Percentiles rank a stretch among this genome's conserved stretches.
Conservation (phyloP, 1,140 invertebrate genomes). For the Drosophila sproati region DNA sequence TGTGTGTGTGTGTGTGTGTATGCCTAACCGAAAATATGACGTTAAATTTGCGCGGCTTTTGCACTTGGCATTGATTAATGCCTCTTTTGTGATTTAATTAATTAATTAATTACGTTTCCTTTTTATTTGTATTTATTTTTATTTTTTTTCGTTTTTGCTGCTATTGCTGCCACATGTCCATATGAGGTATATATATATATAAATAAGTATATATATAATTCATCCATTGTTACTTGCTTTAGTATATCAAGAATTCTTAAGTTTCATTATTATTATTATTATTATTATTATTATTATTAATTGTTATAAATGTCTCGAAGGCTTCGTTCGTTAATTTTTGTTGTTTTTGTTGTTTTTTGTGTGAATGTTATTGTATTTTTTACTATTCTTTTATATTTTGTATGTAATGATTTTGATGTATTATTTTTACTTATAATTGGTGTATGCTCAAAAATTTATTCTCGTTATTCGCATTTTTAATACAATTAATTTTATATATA, state of each 20-base stretch:
- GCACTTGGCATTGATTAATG: constrained; percentile 60
- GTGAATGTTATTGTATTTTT: constrained; percentile 48
- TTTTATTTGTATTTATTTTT: too few species aligned
- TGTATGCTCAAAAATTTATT: constrained; percentile 69
- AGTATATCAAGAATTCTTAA: constrained; percentile 62
- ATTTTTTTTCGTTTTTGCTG: not conserved
- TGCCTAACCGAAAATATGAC: constrained; percentile 29
- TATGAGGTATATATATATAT: constrained; percentile 13
- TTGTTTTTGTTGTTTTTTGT: constrained; percentile 42
- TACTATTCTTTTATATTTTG: constrained; percentile 20
- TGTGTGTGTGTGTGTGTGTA: constrained; percentile 1
- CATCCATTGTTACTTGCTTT: constrained; percentile 33
- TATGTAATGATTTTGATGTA: constrained; percentile 43
- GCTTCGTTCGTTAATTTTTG: constrained; percentile 56
- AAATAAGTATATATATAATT: constrained; percentile 30
- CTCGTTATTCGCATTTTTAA: constrained; percentile 31
- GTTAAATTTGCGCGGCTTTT: constrained; percentile 51
- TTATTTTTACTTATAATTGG: constrained; percentile 71
- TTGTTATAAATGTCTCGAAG: constrained; percentile 60
- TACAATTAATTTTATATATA: constrained; percentile 8
- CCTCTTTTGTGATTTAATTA: constrained; percentile 34
- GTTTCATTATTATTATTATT: constrained; percentile 43
- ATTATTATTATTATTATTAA: constrained; percentile 31
- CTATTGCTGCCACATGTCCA: constrained; percentile 12
- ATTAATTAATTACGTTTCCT: constrained; percentile 45